Evolutionary conservation across 2,888 invertebrate genomes (phyloP), one percentile per base, ranked within the genome.

Genomic region (Athalia cordata): DNA sequence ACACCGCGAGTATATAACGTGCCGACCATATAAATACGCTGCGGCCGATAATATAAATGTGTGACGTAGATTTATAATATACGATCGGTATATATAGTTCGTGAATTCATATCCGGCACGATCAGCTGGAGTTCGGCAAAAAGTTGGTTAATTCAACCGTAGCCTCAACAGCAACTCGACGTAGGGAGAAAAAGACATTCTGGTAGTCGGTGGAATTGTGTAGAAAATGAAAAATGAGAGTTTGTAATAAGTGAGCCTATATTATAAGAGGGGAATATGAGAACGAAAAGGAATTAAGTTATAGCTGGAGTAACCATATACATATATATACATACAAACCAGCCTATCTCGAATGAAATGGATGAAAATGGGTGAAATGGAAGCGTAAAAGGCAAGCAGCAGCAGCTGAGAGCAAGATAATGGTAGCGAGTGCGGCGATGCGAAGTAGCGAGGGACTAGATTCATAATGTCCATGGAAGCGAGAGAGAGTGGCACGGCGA

Each of bases 321-420:
- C 52, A 6, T 65, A 49, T 66, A 13, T 65, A 49, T 45, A 70
- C 55, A 11, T 13, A 8, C 9, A 50, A 15, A 9, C 50, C 50
- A 67, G 29, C 29, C 29, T 67, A 67, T 70, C 67, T 67, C 67
- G 67, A 15, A 67, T 67, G 67, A 55, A 68, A 72, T 72, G 59
- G 47, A 6, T 72, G 57, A 57, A 64, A 66, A 67, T 66, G 65
- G 13, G 49, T 68, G 68, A 68, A 68, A 68, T 29, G 68, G 68
- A 68, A 68, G 68, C 68, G 29, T 68, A 52, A 55, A 68, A 68
- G 68, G 11, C 68, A 55, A 50, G 29, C 68, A 29, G 29, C 29
- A 29, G 29, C 29, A 29, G 29, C 29, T 29, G 29, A 29, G 29
- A 29, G 29, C 29, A 29, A 52, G 68, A 68, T 68, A 52, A 68